Evolutionary conservation across 2,888 invertebrate species (phyloP), one percentile per base, ranked within the genome.

Genomic region (Dichetophora obliterata): DNA sequence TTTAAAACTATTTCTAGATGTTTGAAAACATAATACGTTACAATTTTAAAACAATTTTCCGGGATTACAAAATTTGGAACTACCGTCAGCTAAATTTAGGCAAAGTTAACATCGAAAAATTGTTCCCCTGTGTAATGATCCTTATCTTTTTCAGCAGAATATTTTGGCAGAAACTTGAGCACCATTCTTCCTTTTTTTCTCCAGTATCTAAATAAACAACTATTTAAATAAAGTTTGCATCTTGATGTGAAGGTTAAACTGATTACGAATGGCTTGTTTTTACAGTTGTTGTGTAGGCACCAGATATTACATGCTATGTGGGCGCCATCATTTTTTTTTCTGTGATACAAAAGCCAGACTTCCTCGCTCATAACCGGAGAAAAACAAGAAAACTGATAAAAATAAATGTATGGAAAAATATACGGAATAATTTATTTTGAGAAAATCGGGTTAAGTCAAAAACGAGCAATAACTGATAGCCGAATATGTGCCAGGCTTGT

Each of bases 221-320:
- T n/a, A 2, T 54, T 2, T 22, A 27, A 43, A 14, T 43, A 14
- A 43, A 43, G 14, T 43, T 43, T 43, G 11, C 43, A 43, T 43
- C 43, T 43, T 43, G 27, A 68, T 8, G 27, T 52, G 73, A 73
- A 73, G 73, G 65, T 73, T 65, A 73, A 48, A 63, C 27, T 63
- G 63, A 73, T 73, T 63, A 73, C 24, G 31, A 65, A 19, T 59
- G 27, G 16, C 48, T 73, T 63, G 9, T 43, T 52, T 70, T 19
- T 19, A 9, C 6, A 9, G 59, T 43, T 43, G 43, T 43, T 43
- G 11, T 11, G 43, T 43, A 43, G n/a, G n/a, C 43, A 43, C 43
- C 11, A 43, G 43, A 11, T 14, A 11, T 1, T 14, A 11, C 14
- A 24, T 50, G 8, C n/a, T 50, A 73, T 48, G 61, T 48, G 68